A percentile compares a stretch with the other conserved stretches of the same genome.
Conservation (phyloP, 2,888 invertebrate genomes). For the Sericinus montela region DNA sequence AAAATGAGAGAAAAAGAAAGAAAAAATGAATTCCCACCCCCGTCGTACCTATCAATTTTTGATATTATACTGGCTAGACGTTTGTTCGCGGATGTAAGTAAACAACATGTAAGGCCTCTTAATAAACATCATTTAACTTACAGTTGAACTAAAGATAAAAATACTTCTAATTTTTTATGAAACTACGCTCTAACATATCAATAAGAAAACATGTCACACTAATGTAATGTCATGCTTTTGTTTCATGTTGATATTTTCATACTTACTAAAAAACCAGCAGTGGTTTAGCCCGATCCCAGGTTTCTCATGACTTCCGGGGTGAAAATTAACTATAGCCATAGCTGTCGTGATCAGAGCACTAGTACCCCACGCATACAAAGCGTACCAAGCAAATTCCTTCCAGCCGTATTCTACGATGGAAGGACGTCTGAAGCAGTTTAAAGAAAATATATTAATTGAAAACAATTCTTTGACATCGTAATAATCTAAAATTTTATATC, state of each 20-base stretch:
- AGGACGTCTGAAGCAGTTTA: slow-evolving; percentile 41
- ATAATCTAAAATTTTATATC: background rate
- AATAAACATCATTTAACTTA: too few species aligned
- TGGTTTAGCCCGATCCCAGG: slow-evolving; percentile 78
- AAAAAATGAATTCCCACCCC: too few species aligned
- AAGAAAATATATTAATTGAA: background rate
- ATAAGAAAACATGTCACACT: too few species aligned
- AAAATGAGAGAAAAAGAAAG: too few species aligned
- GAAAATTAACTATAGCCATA: slow-evolving; percentile 72
- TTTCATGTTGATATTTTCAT: background rate
- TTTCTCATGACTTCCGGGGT: slow-evolving; percentile 68
- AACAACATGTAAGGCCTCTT: too few species aligned
- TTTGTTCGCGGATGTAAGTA: too few species aligned
- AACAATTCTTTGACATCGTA: background rate
- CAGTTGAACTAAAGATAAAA: too few species aligned
- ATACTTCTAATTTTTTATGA: too few species aligned
- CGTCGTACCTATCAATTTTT: too few species aligned
- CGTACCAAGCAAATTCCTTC: slow-evolving; percentile 73
- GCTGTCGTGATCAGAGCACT: slow-evolving; percentile 72
- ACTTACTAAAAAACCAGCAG: slow-evolving; percentile 83
- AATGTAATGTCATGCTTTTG: too few species aligned
- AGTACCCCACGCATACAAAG: slow-evolving; percentile 79
- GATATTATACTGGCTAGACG: too few species aligned
- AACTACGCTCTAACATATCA: too few species aligned
- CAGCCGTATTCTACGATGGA: slow-evolving; percentile 74